Percentiles rank a stretch among this genome's conserved stretches.
These are phyloP conservation scores for Plumapathes pennacea DNA, from an alignment of 92 coral and sea anemone species.

Conservation along the genomic window DNA sequence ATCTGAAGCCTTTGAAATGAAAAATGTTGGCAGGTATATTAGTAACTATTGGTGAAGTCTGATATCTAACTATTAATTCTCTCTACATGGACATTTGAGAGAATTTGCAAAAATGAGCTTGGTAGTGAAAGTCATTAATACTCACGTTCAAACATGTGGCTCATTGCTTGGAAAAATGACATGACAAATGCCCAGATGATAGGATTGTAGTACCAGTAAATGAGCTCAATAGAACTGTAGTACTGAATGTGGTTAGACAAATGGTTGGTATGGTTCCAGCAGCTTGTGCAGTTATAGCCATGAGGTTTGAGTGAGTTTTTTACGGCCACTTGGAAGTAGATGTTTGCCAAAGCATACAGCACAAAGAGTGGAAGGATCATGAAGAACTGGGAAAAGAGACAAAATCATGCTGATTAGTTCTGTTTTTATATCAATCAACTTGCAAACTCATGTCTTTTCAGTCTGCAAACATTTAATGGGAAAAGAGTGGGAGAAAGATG, in stretches of 20 bases:
- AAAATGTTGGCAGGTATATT: too few species aligned
- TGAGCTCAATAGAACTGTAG: conserved; percentile 46
- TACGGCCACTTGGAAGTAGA: conserved; percentile 75
- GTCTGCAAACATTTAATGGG: too few species aligned
- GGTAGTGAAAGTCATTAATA: too few species aligned
- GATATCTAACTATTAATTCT: too few species aligned
- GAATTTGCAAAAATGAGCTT: too few species aligned
- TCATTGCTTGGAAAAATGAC: conserved; percentile 56
- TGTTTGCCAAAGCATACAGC: conserved; percentile 70
- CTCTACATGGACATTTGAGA: too few species aligned
- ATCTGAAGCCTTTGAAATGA: too few species aligned
- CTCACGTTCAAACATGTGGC: conserved; percentile 87
- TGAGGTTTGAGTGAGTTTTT: conserved; percentile 28
- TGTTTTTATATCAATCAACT: too few species aligned
- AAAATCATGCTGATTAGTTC: too few species aligned
- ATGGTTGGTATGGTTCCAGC: conserved; percentile 58
- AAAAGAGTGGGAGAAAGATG: too few species aligned
- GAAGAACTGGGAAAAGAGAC: conserved; percentile 45
- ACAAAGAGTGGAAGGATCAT: conserved; percentile 68
- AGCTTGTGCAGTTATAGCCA: neutral
- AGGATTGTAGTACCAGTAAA: conserved; percentile 77
- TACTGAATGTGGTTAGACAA: conserved; percentile 30
- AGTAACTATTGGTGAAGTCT: too few species aligned
- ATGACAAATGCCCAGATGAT: conserved; percentile 53
- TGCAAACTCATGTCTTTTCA: too few species aligned